Percentiles rank a stretch among this genome's conserved stretches.
Conservation (phyloP, 2,888 invertebrate genomes). For the Prosopocoilus inquinatus region DNA sequence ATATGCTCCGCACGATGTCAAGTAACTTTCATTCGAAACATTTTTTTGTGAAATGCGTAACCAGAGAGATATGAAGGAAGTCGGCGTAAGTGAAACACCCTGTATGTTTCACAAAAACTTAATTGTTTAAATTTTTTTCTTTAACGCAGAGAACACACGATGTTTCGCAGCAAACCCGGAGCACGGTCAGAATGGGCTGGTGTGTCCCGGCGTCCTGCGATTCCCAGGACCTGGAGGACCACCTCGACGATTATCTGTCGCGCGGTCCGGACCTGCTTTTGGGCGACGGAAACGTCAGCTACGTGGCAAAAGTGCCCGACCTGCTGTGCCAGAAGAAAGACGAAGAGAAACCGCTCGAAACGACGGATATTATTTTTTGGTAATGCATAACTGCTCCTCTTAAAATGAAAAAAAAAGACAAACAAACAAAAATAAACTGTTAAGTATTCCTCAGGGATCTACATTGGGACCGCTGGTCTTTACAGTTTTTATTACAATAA, state of each 20-base stretch:
- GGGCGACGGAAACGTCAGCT: slow-evolving; percentile 34
- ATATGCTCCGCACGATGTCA: no score
- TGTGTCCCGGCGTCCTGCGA: slow-evolving; percentile 47
- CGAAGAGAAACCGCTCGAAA: slow-evolving; percentile 35
- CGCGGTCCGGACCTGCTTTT: slow-evolving; percentile 37
- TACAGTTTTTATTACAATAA: no score
- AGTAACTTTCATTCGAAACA: no score
- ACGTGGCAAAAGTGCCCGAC: slow-evolving; percentile 43
- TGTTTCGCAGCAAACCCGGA: slow-evolving; percentile 40
- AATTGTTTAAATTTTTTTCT: slow-evolving; percentile 10
- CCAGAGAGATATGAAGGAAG: no score
- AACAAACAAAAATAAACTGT: no score
- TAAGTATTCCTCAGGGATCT: no score
- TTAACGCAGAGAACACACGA: slow-evolving; percentile 32
- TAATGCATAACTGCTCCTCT: slow-evolving; percentile 23
- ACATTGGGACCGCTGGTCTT: no score
- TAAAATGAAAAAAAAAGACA: no score
- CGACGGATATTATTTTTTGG: slow-evolving; percentile 46
- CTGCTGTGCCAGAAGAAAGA: slow-evolving; percentile 40
- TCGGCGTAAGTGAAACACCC: no score
- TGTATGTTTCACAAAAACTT: no score
- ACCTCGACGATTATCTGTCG: slow-evolving; percentile 37
- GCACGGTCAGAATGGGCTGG: slow-evolving; percentile 43
- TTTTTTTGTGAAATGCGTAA: no score
- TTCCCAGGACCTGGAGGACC: slow-evolving; percentile 37